These are phyloP conservation scores for Pica pica DNA, from an alignment of 2,113 vertebrate species.

Conservation along the genomic window DNA sequence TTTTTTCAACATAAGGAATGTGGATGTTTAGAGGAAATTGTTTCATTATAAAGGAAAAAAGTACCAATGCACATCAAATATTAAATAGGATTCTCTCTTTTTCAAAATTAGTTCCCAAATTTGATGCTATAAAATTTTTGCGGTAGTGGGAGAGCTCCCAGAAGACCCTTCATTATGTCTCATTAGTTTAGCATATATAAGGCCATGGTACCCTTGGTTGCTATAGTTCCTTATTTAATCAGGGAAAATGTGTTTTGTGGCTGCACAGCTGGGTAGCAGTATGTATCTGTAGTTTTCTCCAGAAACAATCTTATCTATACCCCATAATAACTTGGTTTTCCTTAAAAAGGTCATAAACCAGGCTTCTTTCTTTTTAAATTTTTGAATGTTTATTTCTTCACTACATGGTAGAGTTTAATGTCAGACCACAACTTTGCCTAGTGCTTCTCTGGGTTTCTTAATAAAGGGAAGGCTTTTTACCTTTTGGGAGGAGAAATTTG, in stretches of 20 bases:
- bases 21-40: background rate
- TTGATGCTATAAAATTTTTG: background rate
- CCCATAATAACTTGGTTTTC: background rate
- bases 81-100: constrained; percentile 16
- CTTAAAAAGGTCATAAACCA: background rate
- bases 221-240: constrained; percentile 34
- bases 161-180: constrained; percentile 28
- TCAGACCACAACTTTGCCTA: background rate
- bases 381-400: background rate
- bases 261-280: constrained; percentile 11
- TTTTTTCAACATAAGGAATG: background rate
- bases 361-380: background rate
- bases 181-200: constrained; percentile 29
- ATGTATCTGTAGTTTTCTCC: background rate
- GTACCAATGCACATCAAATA: background rate
- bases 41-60: background rate
- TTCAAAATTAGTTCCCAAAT: constrained; percentile 17
- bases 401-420: background rate
- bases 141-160: constrained; percentile 13
- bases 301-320: background rate
- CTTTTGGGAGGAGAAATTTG: background rate
- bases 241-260: background rate
- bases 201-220: constrained; percentile 19
- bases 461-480: background rate
- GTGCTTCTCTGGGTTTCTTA: background rate